Evolutionary conservation across 2,113 vertebrate species (phyloP).

Genomic region (Brachyistius frenatus): DNA sequence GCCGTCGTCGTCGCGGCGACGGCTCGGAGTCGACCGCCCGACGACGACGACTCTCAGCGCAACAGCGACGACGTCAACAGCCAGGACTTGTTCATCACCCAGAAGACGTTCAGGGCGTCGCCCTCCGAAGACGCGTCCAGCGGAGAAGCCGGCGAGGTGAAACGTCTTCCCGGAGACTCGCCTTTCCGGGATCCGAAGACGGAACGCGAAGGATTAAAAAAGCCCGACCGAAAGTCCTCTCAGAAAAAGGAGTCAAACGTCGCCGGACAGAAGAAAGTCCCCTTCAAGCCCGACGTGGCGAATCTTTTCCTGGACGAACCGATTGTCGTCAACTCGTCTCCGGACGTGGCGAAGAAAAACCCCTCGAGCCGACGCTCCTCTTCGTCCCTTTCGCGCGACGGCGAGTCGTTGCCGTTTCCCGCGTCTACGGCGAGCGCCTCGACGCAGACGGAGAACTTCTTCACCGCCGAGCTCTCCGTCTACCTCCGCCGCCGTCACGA

Average conservation of each 20-base stretch:
- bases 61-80: constrained; percentile 77
- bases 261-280: not conserved
- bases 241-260: not conserved
- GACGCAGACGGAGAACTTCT: constrained; percentile 85
- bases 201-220: not conserved
- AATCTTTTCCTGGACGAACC: constrained; percentile 24
- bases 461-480: constrained; percentile 67
- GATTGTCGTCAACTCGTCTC: not conserved
- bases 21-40: too few species aligned
- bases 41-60: constrained; percentile 52
- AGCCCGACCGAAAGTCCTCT: too few species aligned
- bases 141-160: constrained; percentile 8
- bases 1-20: too few species aligned
- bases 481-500: constrained; percentile 67
- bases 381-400: too few species aligned
- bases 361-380: too few species aligned
- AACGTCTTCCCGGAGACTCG: too few species aligned
- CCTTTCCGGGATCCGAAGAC: not conserved
- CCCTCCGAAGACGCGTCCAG: constrained; percentile 53
- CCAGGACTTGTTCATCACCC: constrained; percentile 87
- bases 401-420: too few species aligned
- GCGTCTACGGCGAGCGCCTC: constrained; percentile 39
- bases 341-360: not conserved
- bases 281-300: not conserved
- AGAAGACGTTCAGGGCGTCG: constrained; percentile 77